A percentile compares a stretch with the other conserved stretches of the same genome.
Evolutionary conservation across 2,888 invertebrate genomes (phyloP).

Genomic region (Rotaria magnacalcarata): DNA sequence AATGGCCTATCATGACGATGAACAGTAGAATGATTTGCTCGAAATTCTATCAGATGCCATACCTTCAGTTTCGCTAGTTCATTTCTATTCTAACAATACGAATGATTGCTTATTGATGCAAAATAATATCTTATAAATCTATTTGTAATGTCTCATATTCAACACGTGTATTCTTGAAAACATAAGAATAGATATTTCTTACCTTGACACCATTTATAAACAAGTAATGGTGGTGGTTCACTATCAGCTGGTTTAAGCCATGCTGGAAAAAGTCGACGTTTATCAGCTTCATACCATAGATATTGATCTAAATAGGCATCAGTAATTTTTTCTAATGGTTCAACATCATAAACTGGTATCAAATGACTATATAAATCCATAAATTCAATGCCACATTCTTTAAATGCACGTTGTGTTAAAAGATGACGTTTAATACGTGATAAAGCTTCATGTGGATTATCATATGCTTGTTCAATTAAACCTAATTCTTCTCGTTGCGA

Average conservation of each 20-base stretch:
- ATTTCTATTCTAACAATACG: too few relatives aligned
- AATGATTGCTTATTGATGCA: too few relatives aligned
- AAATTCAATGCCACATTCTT: conserved; percentile 98
- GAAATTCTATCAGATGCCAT: too few relatives aligned
- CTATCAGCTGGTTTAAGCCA: conserved; percentile 99
- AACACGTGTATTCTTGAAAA: background rate
- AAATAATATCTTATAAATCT: too few relatives aligned
- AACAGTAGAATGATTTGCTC: too few relatives aligned
- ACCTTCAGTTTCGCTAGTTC: too few relatives aligned
- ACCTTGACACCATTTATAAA: conserved; percentile 99
- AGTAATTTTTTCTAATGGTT: conserved; percentile 97
- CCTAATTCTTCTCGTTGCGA: conserved; percentile 97
- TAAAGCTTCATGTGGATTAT: conserved; percentile 97
- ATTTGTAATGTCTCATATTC: too few relatives aligned
- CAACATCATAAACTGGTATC: conserved; percentile 97
- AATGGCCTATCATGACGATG: background rate
- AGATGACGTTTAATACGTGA: conserved; percentile 98
- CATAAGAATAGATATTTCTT: conserved; percentile 41
- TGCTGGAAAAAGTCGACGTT: conserved; percentile 86
- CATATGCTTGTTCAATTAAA: conserved; percentile 97
- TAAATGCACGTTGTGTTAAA: conserved; percentile 92
- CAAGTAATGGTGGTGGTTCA: conserved; percentile 74
- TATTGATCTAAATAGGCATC: conserved; percentile 99
- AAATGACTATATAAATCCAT: conserved; percentile 99
- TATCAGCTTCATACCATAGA: conserved; percentile 95